Percentiles rank a stretch among this genome's conserved stretches.
These are phyloP conservation scores for Helarctos malayanus DNA, from an alignment of 2,797 vertebrate species.

Conservation along the genomic window DNA sequence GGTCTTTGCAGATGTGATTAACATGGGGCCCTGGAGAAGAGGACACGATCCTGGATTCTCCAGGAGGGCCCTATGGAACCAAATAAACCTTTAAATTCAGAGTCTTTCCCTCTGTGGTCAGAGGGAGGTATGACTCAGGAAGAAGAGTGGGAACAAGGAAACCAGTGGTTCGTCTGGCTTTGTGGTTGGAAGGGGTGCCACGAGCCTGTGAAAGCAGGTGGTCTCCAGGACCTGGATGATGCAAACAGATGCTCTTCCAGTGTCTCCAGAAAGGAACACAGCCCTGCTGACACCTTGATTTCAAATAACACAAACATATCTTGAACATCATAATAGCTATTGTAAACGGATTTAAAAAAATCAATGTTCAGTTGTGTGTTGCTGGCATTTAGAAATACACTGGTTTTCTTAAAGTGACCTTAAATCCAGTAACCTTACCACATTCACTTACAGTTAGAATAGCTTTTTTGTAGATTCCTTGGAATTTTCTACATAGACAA, in stretches of 20 bases:
- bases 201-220: accelerated
- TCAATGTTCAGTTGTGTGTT: background rate
- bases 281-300: too few relatives aligned
- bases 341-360: too few relatives aligned
- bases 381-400: too few relatives aligned
- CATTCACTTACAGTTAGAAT: background rate
- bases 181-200: accelerated
- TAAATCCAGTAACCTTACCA: background rate
- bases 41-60: too few relatives aligned
- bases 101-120: background rate
- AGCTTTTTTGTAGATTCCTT: too few relatives aligned
- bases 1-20: background rate
- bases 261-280: background rate
- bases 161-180: background rate
- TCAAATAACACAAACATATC: background rate
- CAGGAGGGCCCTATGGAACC: background rate
- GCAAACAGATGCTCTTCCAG: accelerated
- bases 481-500: background rate
- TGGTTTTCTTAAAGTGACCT: background rate
- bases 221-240: accelerated
- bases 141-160: background rate
- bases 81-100: background rate
- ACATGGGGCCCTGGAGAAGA: background rate
- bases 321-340: background rate
- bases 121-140: accelerated